A percentile compares a stretch with the other conserved stretches of the same genome.
Conservation (phyloP, 2,113 vertebrate species). For the Hypocryptadius cinnamomeus region DNA sequence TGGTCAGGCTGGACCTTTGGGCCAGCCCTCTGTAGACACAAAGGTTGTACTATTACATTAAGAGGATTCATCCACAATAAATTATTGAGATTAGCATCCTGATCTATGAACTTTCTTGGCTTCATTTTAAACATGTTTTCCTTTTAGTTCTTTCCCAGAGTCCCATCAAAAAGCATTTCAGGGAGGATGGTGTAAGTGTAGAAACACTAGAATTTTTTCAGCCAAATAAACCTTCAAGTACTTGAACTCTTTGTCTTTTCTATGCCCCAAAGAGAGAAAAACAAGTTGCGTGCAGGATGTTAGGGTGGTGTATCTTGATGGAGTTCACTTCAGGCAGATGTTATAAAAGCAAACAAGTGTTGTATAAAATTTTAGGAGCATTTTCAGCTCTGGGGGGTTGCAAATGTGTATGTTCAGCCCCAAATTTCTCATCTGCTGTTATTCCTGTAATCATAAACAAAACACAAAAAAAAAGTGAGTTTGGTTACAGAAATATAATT, state of each 20-base stretch:
- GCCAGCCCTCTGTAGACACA: not conserved
- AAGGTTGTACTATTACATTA: not conserved
- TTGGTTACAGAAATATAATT: not conserved
- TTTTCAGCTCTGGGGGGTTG: not conserved
- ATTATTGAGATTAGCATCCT: not conserved
- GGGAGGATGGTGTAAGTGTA: not conserved
- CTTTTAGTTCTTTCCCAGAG: not conserved
- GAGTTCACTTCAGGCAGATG: not conserved
- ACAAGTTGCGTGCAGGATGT: not conserved
- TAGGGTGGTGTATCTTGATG: not conserved
- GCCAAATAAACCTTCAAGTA: not conserved
- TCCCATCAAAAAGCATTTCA: not conserved
- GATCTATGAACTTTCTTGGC: not conserved
- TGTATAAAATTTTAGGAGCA: not conserved
- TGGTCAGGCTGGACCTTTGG: not conserved
- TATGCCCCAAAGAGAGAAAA: not conserved
- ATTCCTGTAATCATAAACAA: not conserved
- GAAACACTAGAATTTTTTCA: not conserved
- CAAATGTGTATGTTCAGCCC: not conserved
- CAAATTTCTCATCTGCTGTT: not conserved
- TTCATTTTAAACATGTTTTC: not conserved
- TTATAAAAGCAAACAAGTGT: not conserved
- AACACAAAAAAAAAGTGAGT: not conserved
- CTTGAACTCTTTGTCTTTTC: not conserved
- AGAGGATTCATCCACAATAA: not conserved